Percentiles rank a stretch among this genome's conserved stretches.
Conservation (phyloP, 2,797 vertebrate species). For the Heliangelus exortis region DNA sequence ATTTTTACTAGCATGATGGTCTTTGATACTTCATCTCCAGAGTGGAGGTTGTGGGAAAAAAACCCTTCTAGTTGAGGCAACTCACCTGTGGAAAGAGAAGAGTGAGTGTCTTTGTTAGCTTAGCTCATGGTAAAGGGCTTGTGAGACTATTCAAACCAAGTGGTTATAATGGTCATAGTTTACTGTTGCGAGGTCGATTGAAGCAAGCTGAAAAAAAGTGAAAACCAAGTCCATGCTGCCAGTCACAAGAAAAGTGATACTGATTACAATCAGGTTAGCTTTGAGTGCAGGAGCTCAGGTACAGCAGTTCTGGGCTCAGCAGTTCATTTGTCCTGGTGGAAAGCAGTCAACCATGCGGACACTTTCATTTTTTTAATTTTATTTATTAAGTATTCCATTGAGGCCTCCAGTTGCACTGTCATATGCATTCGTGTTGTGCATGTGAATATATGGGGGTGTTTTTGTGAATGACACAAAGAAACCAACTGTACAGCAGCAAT, state of each 20-base stretch:
- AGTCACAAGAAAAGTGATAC: background rate
- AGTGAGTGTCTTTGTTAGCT: background rate
- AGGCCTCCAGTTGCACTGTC: background rate
- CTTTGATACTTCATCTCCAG: background rate
- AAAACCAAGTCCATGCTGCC: background rate
- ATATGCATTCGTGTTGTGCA: background rate
- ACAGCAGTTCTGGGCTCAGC: background rate
- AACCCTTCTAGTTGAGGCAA: background rate
- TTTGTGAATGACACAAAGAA: background rate
- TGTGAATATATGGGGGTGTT: background rate
- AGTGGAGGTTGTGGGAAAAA: accelerated
- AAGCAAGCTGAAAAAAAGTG: background rate
- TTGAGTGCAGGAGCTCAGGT: background rate
- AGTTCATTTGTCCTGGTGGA: background rate
- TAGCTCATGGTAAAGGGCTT: background rate
- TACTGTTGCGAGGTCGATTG: background rate
- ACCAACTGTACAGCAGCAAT: background rate
- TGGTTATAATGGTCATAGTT: background rate
- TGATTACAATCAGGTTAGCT: accelerated
- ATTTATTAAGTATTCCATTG: background rate
- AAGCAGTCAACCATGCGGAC: background rate
- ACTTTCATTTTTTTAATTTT: too few species aligned
- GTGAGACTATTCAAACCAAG: background rate
- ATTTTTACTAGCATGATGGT: background rate
- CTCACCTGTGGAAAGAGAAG: background rate